Evolutionary conservation across 2,797 vertebrate genomes (phyloP), one percentile per base, ranked within the genome.

Genomic region (Heteromormyrus szaboi): DNA sequence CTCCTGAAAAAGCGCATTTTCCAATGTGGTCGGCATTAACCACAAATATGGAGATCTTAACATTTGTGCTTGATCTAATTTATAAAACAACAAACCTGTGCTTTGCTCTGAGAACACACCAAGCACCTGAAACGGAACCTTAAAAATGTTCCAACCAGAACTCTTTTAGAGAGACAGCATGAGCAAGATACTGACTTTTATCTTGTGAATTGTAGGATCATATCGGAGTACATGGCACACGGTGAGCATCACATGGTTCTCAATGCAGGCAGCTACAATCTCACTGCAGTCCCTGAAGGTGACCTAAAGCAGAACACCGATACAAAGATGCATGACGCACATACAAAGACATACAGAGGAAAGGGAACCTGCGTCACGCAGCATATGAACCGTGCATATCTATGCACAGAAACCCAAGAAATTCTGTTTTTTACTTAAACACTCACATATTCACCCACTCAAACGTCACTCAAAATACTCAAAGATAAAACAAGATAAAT

Each of bases 221-320:
- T 97, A 97, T 11, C 95, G 94, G 25, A 97, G 95, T 50, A 97
- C 96, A 25, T 97, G 96, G 89, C 96, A 96, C 89, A 97, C 96
- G 0, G 94, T 93, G 0, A 97, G 95, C 62, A 97, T 96, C 88
- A 97, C 95, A 0, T 93, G 92, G 33, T 89, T 94, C 89, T 95
- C 91, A 89, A 91, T 91, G 90, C 96, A 96, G 2, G 95, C 92
- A 72, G 94, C 92, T 68, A 96, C 94, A 44, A 97, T 96, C 5
- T 93, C 94, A 0, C 0, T 90, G 91, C 97, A 97, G 92, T 97
- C 97, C 86, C 96, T 92, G 46, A 92, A 92, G 7, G 94, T 96
- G 4, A 94, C 95, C 95, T 96, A 12, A 86, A 87, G 88, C 53
- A 48, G 89, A 0, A 46, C 29, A 41, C 12, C 33, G 9, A 22